phyloP scores from a whole-genome alignment of 2,888 invertebrate genomes.

The Colletes collaris region DNA sequence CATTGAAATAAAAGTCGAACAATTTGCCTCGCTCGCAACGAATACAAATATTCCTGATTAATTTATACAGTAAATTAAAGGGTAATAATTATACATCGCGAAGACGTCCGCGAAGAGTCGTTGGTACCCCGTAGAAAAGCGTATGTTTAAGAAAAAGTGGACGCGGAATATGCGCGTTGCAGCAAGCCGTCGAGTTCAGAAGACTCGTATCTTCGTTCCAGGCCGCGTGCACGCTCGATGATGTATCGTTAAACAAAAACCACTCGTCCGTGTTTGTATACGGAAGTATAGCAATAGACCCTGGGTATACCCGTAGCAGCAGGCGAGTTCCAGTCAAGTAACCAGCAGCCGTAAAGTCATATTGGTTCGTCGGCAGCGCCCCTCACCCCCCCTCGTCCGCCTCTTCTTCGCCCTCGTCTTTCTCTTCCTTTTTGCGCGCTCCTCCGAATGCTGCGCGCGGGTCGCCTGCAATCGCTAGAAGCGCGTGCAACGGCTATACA shows the following conservation, averaged over 20 bases:
- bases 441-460: constrained; percentile 41
- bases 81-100: no score
- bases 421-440: constrained; percentile 26
- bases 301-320: constrained; percentile 22
- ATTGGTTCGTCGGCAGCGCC: constrained; percentile 49
- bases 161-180: no score
- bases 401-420: constrained; percentile 4
- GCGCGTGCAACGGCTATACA: constrained; percentile 23
- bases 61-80: no score
- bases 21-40: no score
- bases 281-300: constrained; percentile 50
- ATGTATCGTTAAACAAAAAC: constrained; percentile 49
- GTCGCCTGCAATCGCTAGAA: constrained; percentile 56
- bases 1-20: no score
- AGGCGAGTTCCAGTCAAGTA: constrained; percentile 44
- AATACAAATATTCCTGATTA: no score
- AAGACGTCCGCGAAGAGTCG: no score
- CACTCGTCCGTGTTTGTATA: constrained; percentile 53
- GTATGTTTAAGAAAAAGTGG: no score
- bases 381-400: constrained; percentile 1
- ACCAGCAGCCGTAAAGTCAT: constrained; percentile 52
- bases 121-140: no score
- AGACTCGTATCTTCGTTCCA: not conserved
- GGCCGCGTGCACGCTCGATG: constrained; percentile 17
- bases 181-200: no score